Evolutionary conservation across 2,888 invertebrate species (phyloP), one percentile per base, ranked within the genome.

Genomic region (Andrena haemorrhoa): DNA sequence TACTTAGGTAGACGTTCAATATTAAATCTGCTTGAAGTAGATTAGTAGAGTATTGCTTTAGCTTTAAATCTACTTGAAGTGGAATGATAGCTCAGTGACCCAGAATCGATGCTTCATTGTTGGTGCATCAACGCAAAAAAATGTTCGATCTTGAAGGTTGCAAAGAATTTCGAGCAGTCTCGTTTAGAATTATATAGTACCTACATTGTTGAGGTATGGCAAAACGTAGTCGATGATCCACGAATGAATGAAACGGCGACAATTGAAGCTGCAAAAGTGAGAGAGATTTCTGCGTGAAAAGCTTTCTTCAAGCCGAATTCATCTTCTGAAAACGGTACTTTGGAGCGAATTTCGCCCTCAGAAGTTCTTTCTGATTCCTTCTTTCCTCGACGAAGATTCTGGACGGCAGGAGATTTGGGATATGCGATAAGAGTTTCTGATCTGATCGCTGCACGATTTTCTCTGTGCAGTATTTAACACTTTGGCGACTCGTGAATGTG

Each of bases 251-350:
- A 23, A 56, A 26, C 56, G 26, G 12, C 26, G 56, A 56, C 56
- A 56, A 26, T 26, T 4, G 23, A 10, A 26, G 56, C 26, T 23
- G 56, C 20, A 56, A 56, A 56, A 56, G 26, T 56, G 56, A 56
- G 23, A 26, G 56, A 56, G 56, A 56, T 56, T 56, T 56, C 56
- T 26, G 56, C 23, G 23, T 26, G 56, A 56, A 51, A 56, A 56
- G 23, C 26, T 56, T 26, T 56, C 56, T 26, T 56, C 1, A 56
- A 26, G 56, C 10, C 23, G 56, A 56, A 56, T 56, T 56, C 56
- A 56, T 56, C 56, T 56, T 56, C 56, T 26, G 23, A 56, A 26
- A 56, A 56, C 56, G 56, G 23, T 26, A 56, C 56, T 56, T 26
- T 56, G 56, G 23, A 56, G 56, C 56, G 23, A 56, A 56, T 56